A percentile compares a stretch with the other conserved stretches of the same genome.
Conservation (phyloP, 2,113 vertebrate genomes). For the Sorex araneus region DNA sequence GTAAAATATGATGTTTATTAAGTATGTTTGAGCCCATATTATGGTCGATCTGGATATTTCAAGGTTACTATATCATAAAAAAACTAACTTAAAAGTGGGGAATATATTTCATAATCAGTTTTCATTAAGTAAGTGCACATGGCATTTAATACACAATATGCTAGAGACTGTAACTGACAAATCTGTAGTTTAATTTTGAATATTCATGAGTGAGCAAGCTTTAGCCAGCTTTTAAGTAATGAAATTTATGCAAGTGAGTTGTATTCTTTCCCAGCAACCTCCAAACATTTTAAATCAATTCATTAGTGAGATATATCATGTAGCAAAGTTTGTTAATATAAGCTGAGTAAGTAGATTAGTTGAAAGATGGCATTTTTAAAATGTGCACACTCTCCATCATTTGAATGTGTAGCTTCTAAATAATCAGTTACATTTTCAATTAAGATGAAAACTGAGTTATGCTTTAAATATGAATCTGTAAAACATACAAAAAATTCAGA, state of each 20-base stretch:
- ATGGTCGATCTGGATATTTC: slow-evolving; percentile 38
- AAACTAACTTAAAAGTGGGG: slow-evolving; percentile 13
- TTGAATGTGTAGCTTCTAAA: slow-evolving; percentile 67
- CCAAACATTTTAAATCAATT: slow-evolving; percentile 50
- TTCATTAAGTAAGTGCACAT: slow-evolving; percentile 71
- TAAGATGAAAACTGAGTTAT: slow-evolving; percentile 33
- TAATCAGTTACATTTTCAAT: slow-evolving; percentile 40
- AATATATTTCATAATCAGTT: slow-evolving; percentile 42
- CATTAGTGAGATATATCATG: slow-evolving; percentile 7
- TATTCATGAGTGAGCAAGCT: slow-evolving; percentile 67
- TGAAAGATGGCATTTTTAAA: slow-evolving; percentile 59
- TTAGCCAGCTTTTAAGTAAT: slow-evolving; percentile 60
- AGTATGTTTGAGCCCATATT: not conserved
- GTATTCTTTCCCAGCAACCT: slow-evolving; percentile 33
- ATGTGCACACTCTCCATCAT: slow-evolving; percentile 30
- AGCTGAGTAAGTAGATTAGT: slow-evolving; percentile 45
- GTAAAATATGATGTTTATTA: slow-evolving; percentile 35
- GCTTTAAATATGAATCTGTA: slow-evolving; percentile 49
- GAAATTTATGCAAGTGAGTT: slow-evolving; percentile 62
- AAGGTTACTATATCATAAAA: slow-evolving; percentile 41
- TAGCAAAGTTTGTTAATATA: slow-evolving; percentile 65
- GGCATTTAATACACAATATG: slow-evolving; percentile 65
- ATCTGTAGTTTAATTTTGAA: slow-evolving; percentile 63
- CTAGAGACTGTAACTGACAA: slow-evolving; percentile 57
- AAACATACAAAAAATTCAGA: no score